A percentile compares a stretch with the other conserved stretches of the same genome.
phyloP scores from a whole-genome alignment of 1,140 invertebrate genomes.

The Aculops lycopersici region DNA sequence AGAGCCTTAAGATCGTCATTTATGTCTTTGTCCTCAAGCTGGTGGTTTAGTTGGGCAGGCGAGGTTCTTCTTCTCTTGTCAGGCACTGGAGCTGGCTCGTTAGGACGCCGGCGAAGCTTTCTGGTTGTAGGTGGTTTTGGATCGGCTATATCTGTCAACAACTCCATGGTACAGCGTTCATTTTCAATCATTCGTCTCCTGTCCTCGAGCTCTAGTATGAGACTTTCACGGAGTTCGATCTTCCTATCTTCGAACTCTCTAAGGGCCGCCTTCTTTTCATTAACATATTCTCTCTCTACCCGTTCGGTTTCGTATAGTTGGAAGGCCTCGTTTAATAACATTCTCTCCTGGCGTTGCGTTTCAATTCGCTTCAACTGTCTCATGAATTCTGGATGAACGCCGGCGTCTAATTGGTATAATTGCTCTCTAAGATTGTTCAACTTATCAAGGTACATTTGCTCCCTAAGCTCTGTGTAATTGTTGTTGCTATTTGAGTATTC shows the following conservation, averaged over 20 bases:
- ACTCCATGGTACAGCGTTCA: slow-evolving; percentile 48
- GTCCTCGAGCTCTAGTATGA: slow-evolving; percentile 66
- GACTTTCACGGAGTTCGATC: slow-evolving; percentile 52
- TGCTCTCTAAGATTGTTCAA: slow-evolving; percentile 56
- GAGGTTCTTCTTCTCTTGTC: slow-evolving; percentile 30
- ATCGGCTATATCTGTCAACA: slow-evolving; percentile 24
- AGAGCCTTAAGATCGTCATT: slow-evolving; percentile 55
- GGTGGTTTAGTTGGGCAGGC: slow-evolving; percentile 42
- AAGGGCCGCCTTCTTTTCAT: slow-evolving; percentile 49
- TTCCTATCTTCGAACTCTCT: slow-evolving; percentile 86
- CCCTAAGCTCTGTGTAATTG: slow-evolving; percentile 42
- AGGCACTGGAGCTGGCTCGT: slow-evolving; percentile 45
- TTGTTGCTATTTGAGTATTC: slow-evolving; percentile 18
- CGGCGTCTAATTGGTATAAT: slow-evolving; percentile 50
- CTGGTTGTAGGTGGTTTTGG: slow-evolving; percentile 32
- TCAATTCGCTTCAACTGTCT: slow-evolving; percentile 47
- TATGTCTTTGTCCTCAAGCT: slow-evolving; percentile 57
- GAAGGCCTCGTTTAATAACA: slow-evolving; percentile 46
- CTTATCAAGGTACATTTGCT: slow-evolving; percentile 81
- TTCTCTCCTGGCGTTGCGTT: slow-evolving; percentile 35
- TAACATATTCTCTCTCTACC: slow-evolving; percentile 50
- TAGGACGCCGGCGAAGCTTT: slow-evolving; percentile 56
- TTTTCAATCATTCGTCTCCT: slow-evolving; percentile 56
- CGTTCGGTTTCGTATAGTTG: slow-evolving; percentile 46
- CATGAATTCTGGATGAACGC: slow-evolving; percentile 50